Base-by-base conservation (phyloP, 2,888 invertebrate genomes). In the Pristionchus maxplancki region DNA sequence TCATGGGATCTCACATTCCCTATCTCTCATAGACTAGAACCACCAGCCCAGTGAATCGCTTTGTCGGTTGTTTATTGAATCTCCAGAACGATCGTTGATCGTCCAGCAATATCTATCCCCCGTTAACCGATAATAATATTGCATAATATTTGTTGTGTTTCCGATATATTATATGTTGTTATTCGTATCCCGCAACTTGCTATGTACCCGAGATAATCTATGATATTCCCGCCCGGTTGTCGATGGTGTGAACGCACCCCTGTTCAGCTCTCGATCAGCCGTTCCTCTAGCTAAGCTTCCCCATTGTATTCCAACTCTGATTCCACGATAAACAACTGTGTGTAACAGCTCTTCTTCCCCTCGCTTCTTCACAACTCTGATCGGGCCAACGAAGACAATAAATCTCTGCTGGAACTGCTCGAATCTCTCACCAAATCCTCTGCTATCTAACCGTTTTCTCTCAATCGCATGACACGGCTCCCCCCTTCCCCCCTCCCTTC, bases 321-420 rank as follows among this genome's bases (percentile, higher is more conserved):
- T 31, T 67, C 74, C 40, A 28, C n/a, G 78, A 78, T 78, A 78
- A 78, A 78, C 78, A 78, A 78, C 78, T 78, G 78, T 78, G 78
- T 78, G 78, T 78, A 78, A 78, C 78, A 78, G 28, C 78, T 40
- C 37, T 11, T 74, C 74, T 74, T 31, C 28, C 17, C n/a, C n/a
- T n/a, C n/a, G n/a, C n/a, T n/a, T n/a, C 31, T 9, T 74, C 74
- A 1, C 44, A 3, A 44, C 20, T 40, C 67, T n/a, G 62, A 28
- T 64, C 71, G 58, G 4, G 40, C 78, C 78, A n/a, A 48, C 28
- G 44, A 48, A 78, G 78, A 48, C 78, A 48, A 78, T 78, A 78
- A 78, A 78, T 78, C 78, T 48, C n/a, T 15, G 44, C 28, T 13
- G 78, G 78, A 78, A 78, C 74, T 15, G 67, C 24, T n/a, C 20